Conservation (phyloP, 2,113 vertebrate genomes). For the Peromyscus leucopus region DNA sequence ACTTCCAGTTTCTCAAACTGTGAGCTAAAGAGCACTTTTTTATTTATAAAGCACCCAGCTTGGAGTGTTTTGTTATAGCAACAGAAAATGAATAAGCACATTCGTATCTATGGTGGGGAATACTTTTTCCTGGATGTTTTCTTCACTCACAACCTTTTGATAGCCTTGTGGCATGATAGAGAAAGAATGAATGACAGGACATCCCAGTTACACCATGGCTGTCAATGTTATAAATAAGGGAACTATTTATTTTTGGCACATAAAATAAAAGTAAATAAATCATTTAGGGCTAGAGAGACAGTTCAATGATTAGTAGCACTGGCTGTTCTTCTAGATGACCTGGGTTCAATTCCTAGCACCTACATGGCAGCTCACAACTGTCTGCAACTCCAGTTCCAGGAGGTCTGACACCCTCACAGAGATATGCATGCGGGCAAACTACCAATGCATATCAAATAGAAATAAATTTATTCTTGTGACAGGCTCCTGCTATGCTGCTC, state of each 20-base stretch:
- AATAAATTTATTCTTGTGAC: neutral
- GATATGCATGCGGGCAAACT: neutral
- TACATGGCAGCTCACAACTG: neutral
- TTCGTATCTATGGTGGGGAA: neutral
- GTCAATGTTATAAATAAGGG: neutral
- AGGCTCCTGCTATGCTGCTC: neutral
- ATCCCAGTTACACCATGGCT: neutral
- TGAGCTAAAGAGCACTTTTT: neutral
- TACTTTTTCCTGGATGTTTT: no score
- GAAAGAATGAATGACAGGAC: neutral
- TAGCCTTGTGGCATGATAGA: neutral
- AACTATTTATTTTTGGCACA: neutral
- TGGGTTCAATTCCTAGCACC: neutral
- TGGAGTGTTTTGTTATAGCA: neutral
- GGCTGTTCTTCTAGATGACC: neutral
- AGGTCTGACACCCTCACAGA: neutral
- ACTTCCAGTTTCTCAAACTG: neutral
- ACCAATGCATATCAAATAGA: neutral
- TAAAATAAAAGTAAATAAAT: neutral
- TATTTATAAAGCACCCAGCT: neutral
- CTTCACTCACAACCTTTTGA: neutral
- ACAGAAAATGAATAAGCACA: neutral
- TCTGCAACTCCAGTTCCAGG: neutral
- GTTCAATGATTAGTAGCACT: neutral
- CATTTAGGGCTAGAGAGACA: neutral